A percentile compares a stretch with the other conserved stretches of the same genome.
Evolutionary conservation across 2,113 vertebrate genomes (phyloP).

Genomic region (Gadus macrocephalus): DNA sequence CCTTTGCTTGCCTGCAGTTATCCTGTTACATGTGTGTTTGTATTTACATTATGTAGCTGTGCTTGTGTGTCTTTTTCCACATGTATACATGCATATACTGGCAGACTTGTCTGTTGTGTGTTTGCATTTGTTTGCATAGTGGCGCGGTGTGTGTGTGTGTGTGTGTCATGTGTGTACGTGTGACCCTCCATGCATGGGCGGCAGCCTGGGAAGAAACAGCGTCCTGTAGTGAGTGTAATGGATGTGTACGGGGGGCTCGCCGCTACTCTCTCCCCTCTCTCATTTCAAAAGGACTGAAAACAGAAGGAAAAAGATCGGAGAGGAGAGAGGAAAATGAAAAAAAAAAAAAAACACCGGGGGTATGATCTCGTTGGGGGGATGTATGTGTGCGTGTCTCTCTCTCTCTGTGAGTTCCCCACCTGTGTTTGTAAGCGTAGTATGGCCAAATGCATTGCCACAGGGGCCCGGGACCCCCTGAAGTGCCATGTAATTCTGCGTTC

Average conservation of each 20-base stretch:
- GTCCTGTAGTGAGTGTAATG: too few relatives aligned
- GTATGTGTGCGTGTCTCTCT: not conserved
- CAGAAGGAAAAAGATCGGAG: not conserved
- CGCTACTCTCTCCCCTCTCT: not conserved
- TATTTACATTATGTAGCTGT: too few relatives aligned
- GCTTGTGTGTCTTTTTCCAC: too few relatives aligned
- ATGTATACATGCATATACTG: too few relatives aligned
- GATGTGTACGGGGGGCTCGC: too few relatives aligned
- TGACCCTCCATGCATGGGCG: not conserved
- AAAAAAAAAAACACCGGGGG: not conserved
- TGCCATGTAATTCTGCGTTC: slow-evolving; percentile 50
- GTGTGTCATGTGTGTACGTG: not conserved
- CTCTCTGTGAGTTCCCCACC: slow-evolving; percentile 1
- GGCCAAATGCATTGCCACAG: slow-evolving; percentile 20
- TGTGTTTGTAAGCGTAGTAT: slow-evolving; percentile 38
- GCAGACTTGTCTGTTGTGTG: too few relatives aligned
- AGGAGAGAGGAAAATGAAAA: not conserved
- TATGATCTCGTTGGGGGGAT: not conserved
- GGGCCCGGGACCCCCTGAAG: slow-evolving; percentile 56
- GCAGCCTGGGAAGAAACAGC: too few relatives aligned
- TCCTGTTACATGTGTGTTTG: too few relatives aligned
- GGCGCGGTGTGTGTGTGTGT: not conserved
- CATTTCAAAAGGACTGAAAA: not conserved
- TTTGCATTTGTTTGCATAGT: not conserved
- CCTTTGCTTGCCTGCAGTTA: too few relatives aligned